Conservation (phyloP, 2,113 vertebrate species). For the Podarcis raffonei region DNA sequence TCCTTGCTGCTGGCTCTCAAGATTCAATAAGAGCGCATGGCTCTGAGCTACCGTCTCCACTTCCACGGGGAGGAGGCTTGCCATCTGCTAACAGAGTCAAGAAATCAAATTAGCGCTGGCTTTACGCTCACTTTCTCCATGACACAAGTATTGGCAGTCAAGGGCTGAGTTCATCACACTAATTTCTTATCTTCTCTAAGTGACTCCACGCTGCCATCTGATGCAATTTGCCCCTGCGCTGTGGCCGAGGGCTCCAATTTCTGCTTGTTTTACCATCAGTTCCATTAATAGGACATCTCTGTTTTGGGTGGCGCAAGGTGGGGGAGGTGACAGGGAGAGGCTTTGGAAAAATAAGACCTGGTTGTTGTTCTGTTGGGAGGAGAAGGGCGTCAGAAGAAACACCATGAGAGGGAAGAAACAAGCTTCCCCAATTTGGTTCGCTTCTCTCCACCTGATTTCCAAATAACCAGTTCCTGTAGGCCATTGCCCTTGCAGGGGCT, state of each 20-base stretch:
- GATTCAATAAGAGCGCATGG: constrained; percentile 58
- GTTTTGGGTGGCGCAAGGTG: constrained; percentile 32
- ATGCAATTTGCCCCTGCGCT: constrained; percentile 67
- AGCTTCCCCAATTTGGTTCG: too few species aligned
- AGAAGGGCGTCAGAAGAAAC: neutral
- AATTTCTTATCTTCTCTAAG: constrained; percentile 76
- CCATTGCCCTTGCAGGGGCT: neutral
- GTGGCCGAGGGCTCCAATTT: constrained; percentile 43
- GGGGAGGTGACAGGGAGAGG: neutral
- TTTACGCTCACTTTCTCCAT: constrained; percentile 70
- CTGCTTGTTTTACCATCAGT: constrained; percentile 43
- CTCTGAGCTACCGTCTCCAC: constrained; percentile 57
- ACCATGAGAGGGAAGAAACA: too few species aligned
- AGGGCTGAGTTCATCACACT: constrained; percentile 72
- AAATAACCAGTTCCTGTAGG: neutral
- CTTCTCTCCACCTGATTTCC: neutral
- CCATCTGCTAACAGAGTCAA: constrained; percentile 64
- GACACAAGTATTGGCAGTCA: constrained; percentile 65
- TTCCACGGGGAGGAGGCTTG: constrained; percentile 65
- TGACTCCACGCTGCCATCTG: constrained; percentile 71
- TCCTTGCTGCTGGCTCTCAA: constrained; percentile 64
- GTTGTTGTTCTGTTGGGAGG: neutral
- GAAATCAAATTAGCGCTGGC: constrained; percentile 80
- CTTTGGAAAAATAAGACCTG: neutral
- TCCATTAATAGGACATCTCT: constrained; percentile 64